Conservation (phyloP, 30 jellyfish, hydroid and myxozoan species). For the Pseudorhiza aurosa region DNA sequence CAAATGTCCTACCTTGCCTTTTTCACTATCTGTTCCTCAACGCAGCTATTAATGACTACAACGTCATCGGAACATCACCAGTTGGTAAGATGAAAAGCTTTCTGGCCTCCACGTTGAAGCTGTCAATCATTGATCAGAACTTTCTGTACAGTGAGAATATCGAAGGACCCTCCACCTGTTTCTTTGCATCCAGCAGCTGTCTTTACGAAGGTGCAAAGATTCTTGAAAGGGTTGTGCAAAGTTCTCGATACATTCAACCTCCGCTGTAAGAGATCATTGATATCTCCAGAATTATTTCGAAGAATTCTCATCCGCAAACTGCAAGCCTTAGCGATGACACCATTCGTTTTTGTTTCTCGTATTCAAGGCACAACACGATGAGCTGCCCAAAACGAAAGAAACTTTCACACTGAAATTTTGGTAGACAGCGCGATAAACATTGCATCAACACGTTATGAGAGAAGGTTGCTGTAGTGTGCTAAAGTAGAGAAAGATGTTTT, state of each 20-base stretch:
- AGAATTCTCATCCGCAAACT: too few relatives aligned
- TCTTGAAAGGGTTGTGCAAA: slow-evolving; percentile 8
- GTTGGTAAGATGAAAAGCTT: slow-evolving; percentile 52
- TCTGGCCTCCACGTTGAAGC: slow-evolving; percentile 21
- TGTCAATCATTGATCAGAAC: slow-evolving; percentile 43
- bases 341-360: too few relatives aligned
- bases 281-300: too few relatives aligned
- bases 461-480: too few relatives aligned
- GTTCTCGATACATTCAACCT: background rate
- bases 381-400: too few relatives aligned
- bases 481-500: too few relatives aligned
- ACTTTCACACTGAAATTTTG: too few relatives aligned
- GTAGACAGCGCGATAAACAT: too few relatives aligned
- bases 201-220: background rate
- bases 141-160: slow-evolving; percentile 58
- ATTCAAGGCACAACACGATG: too few relatives aligned
- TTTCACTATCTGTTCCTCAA: slow-evolving; percentile 12
- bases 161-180: slow-evolving; percentile 63
- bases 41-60: slow-evolving; percentile 10
- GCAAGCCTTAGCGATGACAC: too few relatives aligned
- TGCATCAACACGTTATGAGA: too few relatives aligned
- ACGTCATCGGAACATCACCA: slow-evolving; percentile 58
- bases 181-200: slow-evolving; percentile 16
- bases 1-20: slow-evolving; percentile 41
- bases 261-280: background rate